phyloP scores from a whole-genome alignment of 23 tunicate species.

The Phallusia fumigata region DNA sequence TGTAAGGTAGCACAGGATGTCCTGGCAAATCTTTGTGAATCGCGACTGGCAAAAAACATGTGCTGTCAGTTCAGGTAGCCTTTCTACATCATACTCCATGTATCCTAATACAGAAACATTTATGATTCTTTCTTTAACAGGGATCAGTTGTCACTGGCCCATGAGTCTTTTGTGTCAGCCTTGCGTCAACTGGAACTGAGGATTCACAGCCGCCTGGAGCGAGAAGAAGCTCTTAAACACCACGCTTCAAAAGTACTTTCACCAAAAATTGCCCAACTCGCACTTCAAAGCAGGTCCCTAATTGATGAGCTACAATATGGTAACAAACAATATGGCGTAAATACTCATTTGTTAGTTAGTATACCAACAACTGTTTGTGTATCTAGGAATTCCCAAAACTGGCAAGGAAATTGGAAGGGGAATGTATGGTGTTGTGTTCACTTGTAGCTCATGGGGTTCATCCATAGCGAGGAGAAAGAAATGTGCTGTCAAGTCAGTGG shows the following conservation, averaged over 20 bases:
- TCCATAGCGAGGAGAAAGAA: conserved; percentile 25
- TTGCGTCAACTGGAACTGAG: conserved; percentile 33
- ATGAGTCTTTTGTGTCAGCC: conserved; percentile 58
- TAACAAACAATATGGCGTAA: too few relatives aligned
- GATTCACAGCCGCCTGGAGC: conserved; percentile 53
- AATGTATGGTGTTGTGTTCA: conserved; percentile 71
- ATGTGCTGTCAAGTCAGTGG: conserved; percentile 79
- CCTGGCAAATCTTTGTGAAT: conserved; percentile 37
- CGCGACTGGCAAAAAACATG: conserved; percentile 42
- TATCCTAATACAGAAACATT: too few relatives aligned
- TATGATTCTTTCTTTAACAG: conserved; percentile 1
- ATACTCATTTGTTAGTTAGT: too few relatives aligned
- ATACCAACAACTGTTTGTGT: not conserved
- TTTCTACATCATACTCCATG: not conserved
- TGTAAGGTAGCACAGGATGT: conserved; percentile 45
- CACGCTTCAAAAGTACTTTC: conserved; percentile 47
- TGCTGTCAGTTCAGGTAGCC: conserved; percentile 55
- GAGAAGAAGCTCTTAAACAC: conserved; percentile 39
- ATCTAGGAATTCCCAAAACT: conserved; percentile 58
- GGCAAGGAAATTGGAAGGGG: conserved; percentile 84
- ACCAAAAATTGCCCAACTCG: conserved; percentile 71
- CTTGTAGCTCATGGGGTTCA: conserved; percentile 44
- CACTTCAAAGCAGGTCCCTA: conserved; percentile 55
- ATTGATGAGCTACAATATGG: conserved; percentile 69
- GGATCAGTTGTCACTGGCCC: conserved; percentile 39